Conservation (phyloP, 2,888 invertebrate genomes). For the Drosophila austrosaltans region DNA sequence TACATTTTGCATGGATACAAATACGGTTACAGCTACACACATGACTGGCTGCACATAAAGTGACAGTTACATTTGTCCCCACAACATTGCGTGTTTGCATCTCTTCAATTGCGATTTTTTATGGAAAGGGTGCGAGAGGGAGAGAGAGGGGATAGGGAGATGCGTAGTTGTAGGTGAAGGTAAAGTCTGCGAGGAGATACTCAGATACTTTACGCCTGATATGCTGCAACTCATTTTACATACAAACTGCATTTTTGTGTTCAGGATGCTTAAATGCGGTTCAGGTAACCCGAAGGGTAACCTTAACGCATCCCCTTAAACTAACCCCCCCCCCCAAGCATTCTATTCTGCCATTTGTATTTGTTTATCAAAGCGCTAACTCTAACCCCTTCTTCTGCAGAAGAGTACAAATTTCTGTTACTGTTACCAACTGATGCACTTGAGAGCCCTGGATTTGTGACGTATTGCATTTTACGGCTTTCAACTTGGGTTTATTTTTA, state of each 20-base stretch:
- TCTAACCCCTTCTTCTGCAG: slow-evolving; percentile 41
- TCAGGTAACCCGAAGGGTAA: slow-evolving; percentile 6
- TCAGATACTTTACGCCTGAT: slow-evolving; percentile 60
- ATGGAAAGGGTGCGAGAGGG: background rate
- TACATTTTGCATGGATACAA: slow-evolving; percentile 19
- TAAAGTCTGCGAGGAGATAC: slow-evolving; percentile 43
- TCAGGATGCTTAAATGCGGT: slow-evolving; percentile 17
- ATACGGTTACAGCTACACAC: slow-evolving; percentile 20
- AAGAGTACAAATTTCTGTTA: slow-evolving; percentile 32
- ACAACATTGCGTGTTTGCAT: background rate
- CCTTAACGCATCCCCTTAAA: background rate
- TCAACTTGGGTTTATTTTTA: slow-evolving; percentile 40
- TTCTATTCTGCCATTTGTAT: slow-evolving; percentile 55
- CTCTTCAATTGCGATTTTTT: slow-evolving; percentile 14
- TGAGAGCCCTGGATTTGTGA: slow-evolving; percentile 47
- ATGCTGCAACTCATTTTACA: slow-evolving; percentile 54
- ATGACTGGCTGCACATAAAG: slow-evolving; percentile 52
- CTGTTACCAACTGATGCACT: slow-evolving; percentile 57
- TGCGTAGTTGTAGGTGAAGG: no score
- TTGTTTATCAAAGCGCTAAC: slow-evolving; percentile 73
- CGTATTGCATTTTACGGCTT: slow-evolving; percentile 57
- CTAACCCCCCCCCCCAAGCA: background rate
- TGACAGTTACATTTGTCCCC: slow-evolving; percentile 53
- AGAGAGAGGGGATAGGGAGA: background rate
- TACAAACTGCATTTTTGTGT: slow-evolving; percentile 21